These are phyloP conservation scores for Chionomys nivalis DNA, from an alignment of 2,113 vertebrate genomes.

Conservation along the genomic window DNA sequence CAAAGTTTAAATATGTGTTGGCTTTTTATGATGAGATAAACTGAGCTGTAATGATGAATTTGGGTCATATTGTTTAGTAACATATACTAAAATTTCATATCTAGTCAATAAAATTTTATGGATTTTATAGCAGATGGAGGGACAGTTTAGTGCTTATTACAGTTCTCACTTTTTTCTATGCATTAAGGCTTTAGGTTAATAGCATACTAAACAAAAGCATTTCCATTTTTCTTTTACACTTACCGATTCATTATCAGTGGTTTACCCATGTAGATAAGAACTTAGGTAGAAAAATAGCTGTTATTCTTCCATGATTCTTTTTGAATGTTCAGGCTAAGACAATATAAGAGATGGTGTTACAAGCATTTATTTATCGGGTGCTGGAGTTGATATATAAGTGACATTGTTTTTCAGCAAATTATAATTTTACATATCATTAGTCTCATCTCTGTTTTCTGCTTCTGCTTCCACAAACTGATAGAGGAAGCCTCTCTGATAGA, in stretches of 20 bases:
- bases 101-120: slow-evolving; percentile 71
- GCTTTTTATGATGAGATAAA: not conserved
- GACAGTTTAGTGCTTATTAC: slow-evolving; percentile 68
- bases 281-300: not conserved
- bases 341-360: not conserved
- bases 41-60: slow-evolving; percentile 44
- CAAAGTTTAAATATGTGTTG: not conserved
- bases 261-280: not conserved
- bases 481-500: not conserved
- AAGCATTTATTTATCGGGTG: not conserved
- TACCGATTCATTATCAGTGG: not conserved
- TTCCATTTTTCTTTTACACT: not conserved
- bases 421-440: not conserved
- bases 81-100: not conserved
- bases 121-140: slow-evolving; percentile 81
- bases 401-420: slow-evolving; percentile 38
- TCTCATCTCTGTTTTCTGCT: not conserved
- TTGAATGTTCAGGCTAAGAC: not conserved
- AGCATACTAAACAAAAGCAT: not conserved
- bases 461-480: not conserved
- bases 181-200: slow-evolving; percentile 55
- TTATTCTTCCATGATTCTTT: slow-evolving; percentile 41
- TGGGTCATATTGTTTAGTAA: not conserved
- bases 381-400: slow-evolving; percentile 1
- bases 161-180: slow-evolving; percentile 38